A percentile compares a stretch with the other conserved stretches of the same genome.
phyloP scores from a whole-genome alignment of 2,113 vertebrate species.

The Gorsachius goisagi region DNA sequence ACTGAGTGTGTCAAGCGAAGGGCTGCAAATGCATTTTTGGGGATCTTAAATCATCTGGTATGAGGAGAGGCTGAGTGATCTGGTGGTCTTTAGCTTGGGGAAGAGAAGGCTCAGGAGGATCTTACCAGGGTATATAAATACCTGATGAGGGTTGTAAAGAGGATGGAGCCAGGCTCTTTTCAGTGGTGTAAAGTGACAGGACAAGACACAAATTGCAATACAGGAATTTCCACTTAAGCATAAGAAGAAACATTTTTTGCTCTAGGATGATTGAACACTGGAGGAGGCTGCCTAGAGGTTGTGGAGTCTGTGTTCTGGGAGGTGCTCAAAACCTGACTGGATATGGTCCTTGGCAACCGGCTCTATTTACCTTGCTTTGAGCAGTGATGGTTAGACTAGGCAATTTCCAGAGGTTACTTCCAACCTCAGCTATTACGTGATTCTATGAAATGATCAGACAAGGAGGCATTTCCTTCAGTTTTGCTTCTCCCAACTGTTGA shows the following conservation, averaged over 20 bases:
- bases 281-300: not conserved
- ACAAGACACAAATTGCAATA: not conserved
- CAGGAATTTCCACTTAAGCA: not conserved
- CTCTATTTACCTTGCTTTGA: not conserved
- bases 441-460: not conserved
- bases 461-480: conserved; percentile 23
- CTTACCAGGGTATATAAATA: not conserved
- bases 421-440: not conserved
- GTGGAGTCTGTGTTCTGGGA: not conserved
- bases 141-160: not conserved
- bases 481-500: not conserved
- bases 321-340: not conserved
- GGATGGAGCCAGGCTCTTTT: not conserved
- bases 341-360: not conserved
- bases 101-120: not conserved
- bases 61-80: not conserved
- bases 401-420: not conserved
- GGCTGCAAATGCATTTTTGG: not conserved
- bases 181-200: not conserved
- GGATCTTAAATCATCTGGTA: not conserved
- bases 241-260: not conserved
- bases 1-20: not conserved
- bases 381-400: not conserved
- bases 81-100: not conserved
- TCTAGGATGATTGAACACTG: not conserved